A percentile compares a stretch with the other conserved stretches of the same genome.
These are phyloP conservation scores for Aurelia sp. DNA, from an alignment of 30 jellyfish, hydroid and myxozoan genomes.

Conservation along the genomic window DNA sequence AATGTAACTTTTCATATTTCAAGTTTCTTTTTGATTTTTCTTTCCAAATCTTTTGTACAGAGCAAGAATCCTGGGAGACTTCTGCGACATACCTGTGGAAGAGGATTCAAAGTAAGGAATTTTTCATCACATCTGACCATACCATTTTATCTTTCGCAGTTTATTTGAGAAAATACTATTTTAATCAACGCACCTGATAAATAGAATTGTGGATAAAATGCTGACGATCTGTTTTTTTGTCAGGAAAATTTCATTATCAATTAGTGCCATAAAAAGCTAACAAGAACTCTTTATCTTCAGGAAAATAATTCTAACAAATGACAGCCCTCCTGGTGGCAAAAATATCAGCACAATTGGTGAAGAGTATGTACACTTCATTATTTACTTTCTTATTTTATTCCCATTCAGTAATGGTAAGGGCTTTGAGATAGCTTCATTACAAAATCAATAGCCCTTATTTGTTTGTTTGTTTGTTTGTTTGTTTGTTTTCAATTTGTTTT, in stretches of 20 bases:
- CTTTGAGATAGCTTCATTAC: too few relatives aligned
- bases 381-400: background rate
- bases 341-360: background rate
- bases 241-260: background rate
- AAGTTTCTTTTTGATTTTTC: background rate
- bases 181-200: too few relatives aligned
- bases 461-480: too few relatives aligned
- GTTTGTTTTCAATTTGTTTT: too few relatives aligned
- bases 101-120: slow-evolving; percentile 48
- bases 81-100: slow-evolving; percentile 22
- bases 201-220: background rate
- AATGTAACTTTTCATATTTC: too few relatives aligned
- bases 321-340: background rate
- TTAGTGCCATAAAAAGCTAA: too few relatives aligned
- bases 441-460: too few relatives aligned
- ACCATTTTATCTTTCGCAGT: too few relatives aligned
- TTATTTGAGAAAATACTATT: too few relatives aligned
- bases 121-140: too few relatives aligned
- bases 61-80: slow-evolving; percentile 55
- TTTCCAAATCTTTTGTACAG: background rate
- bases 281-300: too few relatives aligned
- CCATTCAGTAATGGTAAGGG: background rate
- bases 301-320: slow-evolving; percentile 8
- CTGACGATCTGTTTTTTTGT: background rate
- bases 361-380: background rate